Base-by-base conservation (phyloP, 2,888 invertebrate genomes). In the Cantharis rufa region DNA sequence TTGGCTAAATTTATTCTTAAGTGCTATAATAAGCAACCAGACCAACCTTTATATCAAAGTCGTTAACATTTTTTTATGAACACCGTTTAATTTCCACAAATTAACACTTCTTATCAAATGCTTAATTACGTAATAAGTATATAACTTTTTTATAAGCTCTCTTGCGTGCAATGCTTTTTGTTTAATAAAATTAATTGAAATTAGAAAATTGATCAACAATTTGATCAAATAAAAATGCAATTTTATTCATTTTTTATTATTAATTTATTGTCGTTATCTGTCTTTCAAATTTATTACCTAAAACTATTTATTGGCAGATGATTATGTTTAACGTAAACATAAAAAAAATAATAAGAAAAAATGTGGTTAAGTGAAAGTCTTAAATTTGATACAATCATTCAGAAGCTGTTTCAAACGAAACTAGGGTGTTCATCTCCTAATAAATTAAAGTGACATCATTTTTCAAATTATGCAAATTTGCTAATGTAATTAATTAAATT, bases 1-100 rank as follows among this genome's bases (percentile, higher is more conserved):
- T 62, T n/a, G n/a, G 24, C n/a, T n/a, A 74, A 74, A 74, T 74
- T 69, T 69, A 74, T 62, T 74, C 70, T 74, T 74, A 61, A 74
- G 74, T 74, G 74, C 74, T 69, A 28, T 74, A 74, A 74, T 74
- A 69, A 74, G 21, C 27, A 70, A 32, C 32, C 61, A 28, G 15
- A 21, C 27, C 61, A 27, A 69, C 21, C 70, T 10, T 62, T 62
- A 68, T 74, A 63, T 69, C 69, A 69, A 62, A 62, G 74, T 74
- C 74, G 32, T 69, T 74, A 69, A 69, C 63, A 70, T 74, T 70
- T 69, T 24, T 70, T 48, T 48, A 18, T 48, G 68, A 13, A 64
- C 64, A 64, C 0, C 64, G 16, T n/a, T 48, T 48, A 48, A 48
- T 48, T 48, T 48, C 48, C 48, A 48, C 48, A 48, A 48, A 48